These are phyloP conservation scores for Synanceia verrucosa DNA, from an alignment of 2,797 vertebrate genomes.

Conservation along the genomic window DNA sequence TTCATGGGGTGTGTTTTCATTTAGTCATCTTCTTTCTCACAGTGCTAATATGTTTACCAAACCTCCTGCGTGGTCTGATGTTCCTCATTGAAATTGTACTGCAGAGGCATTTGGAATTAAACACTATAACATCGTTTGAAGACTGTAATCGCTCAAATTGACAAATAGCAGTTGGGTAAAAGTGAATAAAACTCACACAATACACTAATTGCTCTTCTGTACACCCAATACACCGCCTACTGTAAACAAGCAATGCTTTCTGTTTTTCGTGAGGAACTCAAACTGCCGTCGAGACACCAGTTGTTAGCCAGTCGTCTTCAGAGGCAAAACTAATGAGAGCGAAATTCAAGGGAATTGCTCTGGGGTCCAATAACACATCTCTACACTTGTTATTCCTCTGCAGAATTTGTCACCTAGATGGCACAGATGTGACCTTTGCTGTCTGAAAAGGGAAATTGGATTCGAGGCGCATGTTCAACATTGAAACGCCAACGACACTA, in stretches of 20 bases:
- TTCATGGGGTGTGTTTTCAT: constrained; percentile 26
- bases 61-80: constrained; percentile 11
- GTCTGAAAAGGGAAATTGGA: background rate
- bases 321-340: constrained; percentile 15
- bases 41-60: constrained; percentile 24
- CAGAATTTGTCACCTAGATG: background rate
- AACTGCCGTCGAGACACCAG: background rate
- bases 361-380: background rate
- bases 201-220: constrained; percentile 34
- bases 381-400: background rate
- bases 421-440: constrained; percentile 16
- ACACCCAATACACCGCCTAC: background rate
- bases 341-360: background rate
- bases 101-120: constrained; percentile 33
- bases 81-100: background rate
- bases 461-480: background rate
- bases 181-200: constrained; percentile 19
- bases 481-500: background rate
- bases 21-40: background rate
- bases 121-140: constrained; percentile 15
- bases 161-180: constrained; percentile 30
- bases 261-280: background rate
- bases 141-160: constrained; percentile 31
- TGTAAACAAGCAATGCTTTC: constrained; percentile 8
- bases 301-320: constrained; percentile 1